These are phyloP conservation scores for Conomelus anceps DNA, from an alignment of 2,888 invertebrate species.

Conservation along the genomic window DNA sequence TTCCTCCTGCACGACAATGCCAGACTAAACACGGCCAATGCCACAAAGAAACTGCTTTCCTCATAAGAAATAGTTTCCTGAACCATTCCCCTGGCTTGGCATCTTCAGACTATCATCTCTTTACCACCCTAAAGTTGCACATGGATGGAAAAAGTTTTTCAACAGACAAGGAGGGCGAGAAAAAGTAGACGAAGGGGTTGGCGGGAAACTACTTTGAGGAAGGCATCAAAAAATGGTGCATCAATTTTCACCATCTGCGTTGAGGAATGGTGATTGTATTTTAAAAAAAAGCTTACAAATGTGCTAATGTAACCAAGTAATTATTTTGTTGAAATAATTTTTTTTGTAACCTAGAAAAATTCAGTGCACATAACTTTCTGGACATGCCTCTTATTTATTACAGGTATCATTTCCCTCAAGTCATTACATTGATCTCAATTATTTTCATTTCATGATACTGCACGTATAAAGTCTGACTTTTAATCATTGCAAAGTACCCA, in stretches of 20 bases:
- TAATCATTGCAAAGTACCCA: too few species aligned
- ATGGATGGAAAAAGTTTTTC: too few species aligned
- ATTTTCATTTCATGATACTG: too few species aligned
- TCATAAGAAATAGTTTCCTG: not conserved
- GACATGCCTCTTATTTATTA: too few species aligned
- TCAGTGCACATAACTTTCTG: too few species aligned
- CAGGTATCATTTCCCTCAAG: too few species aligned
- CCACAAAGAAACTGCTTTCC: not conserved
- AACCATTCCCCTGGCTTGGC: not conserved
- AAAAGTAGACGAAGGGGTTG: too few species aligned
- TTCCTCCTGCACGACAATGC: constrained; percentile 27
- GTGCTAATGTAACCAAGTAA: not conserved
- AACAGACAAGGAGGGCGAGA: too few species aligned
- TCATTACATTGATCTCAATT: too few species aligned
- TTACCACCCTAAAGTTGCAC: not conserved
- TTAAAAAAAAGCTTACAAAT: not conserved
- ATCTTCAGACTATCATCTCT: constrained; percentile 1
- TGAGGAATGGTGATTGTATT: not conserved
- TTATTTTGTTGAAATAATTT: not conserved
- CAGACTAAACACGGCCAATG: not conserved
- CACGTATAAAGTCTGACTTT: too few species aligned
- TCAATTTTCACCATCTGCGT: not conserved
- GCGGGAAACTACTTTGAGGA: too few species aligned
- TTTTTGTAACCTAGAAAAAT: too few species aligned
- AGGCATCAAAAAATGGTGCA: not conserved